Base-by-base conservation (phyloP, 1,140 invertebrate species). In the Hyles euphorbiae region DNA sequence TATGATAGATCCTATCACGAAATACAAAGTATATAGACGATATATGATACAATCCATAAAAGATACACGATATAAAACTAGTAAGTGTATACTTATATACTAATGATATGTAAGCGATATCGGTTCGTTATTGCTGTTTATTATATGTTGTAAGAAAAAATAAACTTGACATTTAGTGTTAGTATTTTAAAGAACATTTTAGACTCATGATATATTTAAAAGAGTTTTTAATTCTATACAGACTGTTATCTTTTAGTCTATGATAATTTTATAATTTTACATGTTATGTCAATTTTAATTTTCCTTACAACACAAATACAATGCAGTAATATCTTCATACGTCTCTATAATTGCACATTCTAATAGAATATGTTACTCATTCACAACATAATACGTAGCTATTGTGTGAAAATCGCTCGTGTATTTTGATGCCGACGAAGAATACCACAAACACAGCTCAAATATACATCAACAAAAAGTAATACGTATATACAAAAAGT, bases 91-190 rank as follows among this genome's bases (percentile, higher is more conserved):
- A 80, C 70, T 53, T 73, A 80, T 79, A 77, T 8, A 33, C 78
- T 87, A 87, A 60, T 86, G 84, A 87, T 88, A 86, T 88, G 84
- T 88, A 61, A 81, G 77, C 66, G 84, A 86, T 87, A 83, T 76
- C 62, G 78, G 76, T 72, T 75, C 67, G 53, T 78, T 78, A 79
- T 80, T 82, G 75, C 77, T 83, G 68, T 70, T 63, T 56, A 63
- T 5, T 40, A 40, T 5, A 40, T 40, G 2, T 40, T 40, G 36
- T 40, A 8, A 40, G 36, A 5, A 8, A 40, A 40, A 40, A 5
- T 40, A 40, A 40, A 40, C 4, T 40, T 40, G 36, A 40, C 4
- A 40, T 22, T 22, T 22, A 22, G 2, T 22, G 22, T 22, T 22
- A 22, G 22, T 22, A 22, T 22, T 22, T 22, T 22, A 22, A 22